Percentiles rank a stretch among this genome's conserved stretches.
Evolutionary conservation across 2,113 vertebrate species (phyloP).

Genomic region (Psittacula cyanocephala): DNA sequence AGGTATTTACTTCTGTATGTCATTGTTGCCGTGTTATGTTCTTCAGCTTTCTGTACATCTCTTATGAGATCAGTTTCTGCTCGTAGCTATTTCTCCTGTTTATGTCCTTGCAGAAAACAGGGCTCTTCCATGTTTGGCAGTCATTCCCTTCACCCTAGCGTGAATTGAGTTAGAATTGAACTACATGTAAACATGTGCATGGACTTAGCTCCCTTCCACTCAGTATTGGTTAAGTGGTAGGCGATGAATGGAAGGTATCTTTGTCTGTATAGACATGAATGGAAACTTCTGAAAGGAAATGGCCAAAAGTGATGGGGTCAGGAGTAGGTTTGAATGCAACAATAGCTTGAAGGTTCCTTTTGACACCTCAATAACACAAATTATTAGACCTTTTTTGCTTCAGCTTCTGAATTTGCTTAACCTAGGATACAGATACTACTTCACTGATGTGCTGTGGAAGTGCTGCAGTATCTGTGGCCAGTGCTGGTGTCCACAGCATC

Average conservation of each 20-base stretch:
- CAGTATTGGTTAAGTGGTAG: neutral
- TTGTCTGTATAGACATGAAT: neutral
- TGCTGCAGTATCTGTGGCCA: neutral
- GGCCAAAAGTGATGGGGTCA: neutral
- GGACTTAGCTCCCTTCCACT: neutral
- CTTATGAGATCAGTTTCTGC: neutral
- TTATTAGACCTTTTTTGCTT: neutral
- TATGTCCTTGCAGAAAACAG: neutral
- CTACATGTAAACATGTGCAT: neutral
- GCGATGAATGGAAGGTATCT: neutral
- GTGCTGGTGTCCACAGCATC: constrained; percentile 8
- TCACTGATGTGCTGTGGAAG: neutral
- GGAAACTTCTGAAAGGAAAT: neutral
- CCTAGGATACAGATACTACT: neutral
- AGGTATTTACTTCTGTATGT: neutral
- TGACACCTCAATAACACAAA: neutral
- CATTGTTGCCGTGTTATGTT: neutral
- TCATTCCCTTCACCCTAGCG: neutral
- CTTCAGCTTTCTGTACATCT: neutral
- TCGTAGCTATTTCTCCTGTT: neutral
- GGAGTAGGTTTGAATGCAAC: neutral
- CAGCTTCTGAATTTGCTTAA: neutral
- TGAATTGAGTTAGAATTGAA: too few relatives aligned
- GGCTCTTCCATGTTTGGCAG: neutral
- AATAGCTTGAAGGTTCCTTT: neutral